Base-by-base conservation (phyloP, 2,888 invertebrate genomes). In the Monoplex corrugatus region DNA sequence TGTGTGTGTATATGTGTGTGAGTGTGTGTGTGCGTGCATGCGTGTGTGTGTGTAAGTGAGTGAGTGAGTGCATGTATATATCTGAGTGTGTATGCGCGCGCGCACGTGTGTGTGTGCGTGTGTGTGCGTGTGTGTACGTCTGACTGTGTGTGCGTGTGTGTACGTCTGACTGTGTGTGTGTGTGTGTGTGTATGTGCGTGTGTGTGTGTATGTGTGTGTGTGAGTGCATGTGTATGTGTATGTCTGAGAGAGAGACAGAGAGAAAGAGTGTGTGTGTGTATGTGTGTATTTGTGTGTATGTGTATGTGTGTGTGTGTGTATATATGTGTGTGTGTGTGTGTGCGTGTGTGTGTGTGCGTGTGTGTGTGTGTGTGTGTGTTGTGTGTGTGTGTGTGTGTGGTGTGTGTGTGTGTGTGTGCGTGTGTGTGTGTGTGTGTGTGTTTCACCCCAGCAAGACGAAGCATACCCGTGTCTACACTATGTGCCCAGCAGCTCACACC, bases 101-200 rank as follows among this genome's bases (percentile, higher is more conserved):
- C 1, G 80, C 32, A 38, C 38, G 80, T 38, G 80, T 80, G 40
- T 80, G 8, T 3, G 40, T 80, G 80, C 10, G 38, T 38, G 80
- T 16, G 38, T 8, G n/a, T 75, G n/a, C 35, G 28, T 28, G n/a
- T 10, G 75, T 75, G n/a, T n/a, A 28, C 28, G 75, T 28, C 8
- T 75, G 75, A 6, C 16, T 75, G 75, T 28, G 38, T 78, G n/a
- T 19, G 78, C 19, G 35, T 35, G 5, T n/a, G 32, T 6, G 80
- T 80, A 38, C 10, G 78, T 78, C 35, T 78, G 78, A 35, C 35
- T 78, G 78, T 78, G 78, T 78, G 78, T 78, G 78, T 78, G 78
- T 78, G 78, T 78, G 78, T 78, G 78, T 32, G 78, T 78, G 78
- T 32, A 38, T 78, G 35, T 35, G 78, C 38, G n/a, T 35, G 78